Base-by-base conservation (phyloP, 2,797 vertebrate genomes). In the Anas bahamensis region DNA sequence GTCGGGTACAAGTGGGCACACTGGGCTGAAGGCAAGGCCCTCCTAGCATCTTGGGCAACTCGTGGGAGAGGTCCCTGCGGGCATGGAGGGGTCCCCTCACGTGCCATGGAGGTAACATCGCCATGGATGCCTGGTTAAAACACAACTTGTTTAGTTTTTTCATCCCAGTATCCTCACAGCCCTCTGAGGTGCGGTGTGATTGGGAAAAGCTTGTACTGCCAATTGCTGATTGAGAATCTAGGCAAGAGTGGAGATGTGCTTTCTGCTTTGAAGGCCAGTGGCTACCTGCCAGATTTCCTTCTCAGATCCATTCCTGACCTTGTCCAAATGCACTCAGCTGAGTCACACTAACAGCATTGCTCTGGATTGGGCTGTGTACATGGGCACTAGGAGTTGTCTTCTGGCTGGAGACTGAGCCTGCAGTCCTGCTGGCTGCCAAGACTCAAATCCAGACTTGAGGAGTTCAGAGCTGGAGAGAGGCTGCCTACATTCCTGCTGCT, bases 281-380 rank as follows among this genome's bases (percentile, higher is more conserved):
- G 39, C 42, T 63, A 44, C 21, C 23, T 68, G 48, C 41, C 53
- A 74, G 41, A 13, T 39, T 39, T 72, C 17, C 33, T 52, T 44
- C 4, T 46, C 44, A 53, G 13, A 37, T 24, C 7, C 21, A 2
- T 8, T 31, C 46, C 22, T n/a, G 7, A 24, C 46, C 22, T 59
- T 63, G 28, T 84, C 57, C 61, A 56, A 10, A 13, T n/a, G 0
- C 6, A 0, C 7, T 35, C 0, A 0, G 6, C 56, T 63, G 60
- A 76, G 65, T 37, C 64, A 37, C 57, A 17, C 6, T 11, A 24
- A 17, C 11, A 79, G 28, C 31, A 10, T 9, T 28, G 4, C 37
- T 75, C 64, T 41, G 78, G 22, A 7, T 4, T 81, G n/a, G 42
- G 17, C 14, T 48, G 26, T 71, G 59, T 4, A 4, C 1, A 2